Base-by-base conservation (phyloP, 92 coral and sea anemone genomes). In the Virgularia gustaviana region DNA sequence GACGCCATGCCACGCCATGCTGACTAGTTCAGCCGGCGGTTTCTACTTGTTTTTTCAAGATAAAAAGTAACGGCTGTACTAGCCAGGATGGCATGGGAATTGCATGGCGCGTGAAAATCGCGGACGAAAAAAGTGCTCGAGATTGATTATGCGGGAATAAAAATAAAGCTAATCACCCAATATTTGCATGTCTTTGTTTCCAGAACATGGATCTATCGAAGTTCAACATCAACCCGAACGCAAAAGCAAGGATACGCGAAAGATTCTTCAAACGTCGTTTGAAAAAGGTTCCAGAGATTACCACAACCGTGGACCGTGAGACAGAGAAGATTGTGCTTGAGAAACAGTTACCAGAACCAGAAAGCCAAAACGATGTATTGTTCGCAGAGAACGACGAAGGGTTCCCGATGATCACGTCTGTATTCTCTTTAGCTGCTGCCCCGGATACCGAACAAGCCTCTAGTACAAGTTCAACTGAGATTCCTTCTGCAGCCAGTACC, bases 341-440 rank as follows among this genome's bases (percentile, higher is more conserved):
- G 23, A 47, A 68, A 6, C 27, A 49, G 23, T 12, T 15, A 22
- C 7, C 3, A 3, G 41, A 30, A 33, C 47, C 60, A 35, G 36
- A 68, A 49, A 47, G n/a, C 25, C 6, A 68, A 24, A 59, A 68
- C 30, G 61, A 20, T 5, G 75, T 44, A 35, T 30, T 38, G 30
- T 49, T 25, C 18, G 30, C 55, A 23, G 39, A 38, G 9, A 36
- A 51, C 32, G 75, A 68, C 60, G 61, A 68, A 6, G 47, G 75
- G n/a, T 49, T 68, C 11, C 75, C 75, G 25, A 16, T 68, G 60
- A 68, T 68, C 1, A 68, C 60, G 6, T 68, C 75, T n/a, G 75
- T 68, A 29, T 68, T 43, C 54, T 68, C 75, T 15, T 49, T 68
- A 55, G 75, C 75, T 33, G 13, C 29, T 12, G 43, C 11, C 8